phyloP scores from a whole-genome alignment of 1,140 invertebrate species.

The Drosophila cardini region DNA sequence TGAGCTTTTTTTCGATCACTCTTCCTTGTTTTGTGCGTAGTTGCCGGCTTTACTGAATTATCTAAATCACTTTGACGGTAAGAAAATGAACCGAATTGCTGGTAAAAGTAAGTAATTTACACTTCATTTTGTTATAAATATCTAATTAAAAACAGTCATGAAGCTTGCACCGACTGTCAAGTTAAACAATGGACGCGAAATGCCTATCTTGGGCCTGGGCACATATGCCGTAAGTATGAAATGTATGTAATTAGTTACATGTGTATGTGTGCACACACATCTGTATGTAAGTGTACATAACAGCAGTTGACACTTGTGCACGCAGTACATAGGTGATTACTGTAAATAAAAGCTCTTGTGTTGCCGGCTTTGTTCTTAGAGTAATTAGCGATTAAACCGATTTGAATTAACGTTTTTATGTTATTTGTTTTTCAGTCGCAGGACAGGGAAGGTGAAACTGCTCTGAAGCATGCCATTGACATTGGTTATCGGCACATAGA shows the following conservation, averaged over 20 bases:
- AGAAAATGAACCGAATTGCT: constrained; percentile 12
- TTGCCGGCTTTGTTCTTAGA: neutral
- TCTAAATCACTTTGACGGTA: constrained; percentile 6
- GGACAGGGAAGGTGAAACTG: constrained; percentile 88
- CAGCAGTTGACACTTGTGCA: neutral
- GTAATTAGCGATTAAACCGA: neutral
- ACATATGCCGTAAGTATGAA: constrained; percentile 87
- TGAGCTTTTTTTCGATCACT: neutral
- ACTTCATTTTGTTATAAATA: neutral
- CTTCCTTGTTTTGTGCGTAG: neutral
- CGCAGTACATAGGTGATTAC: neutral
- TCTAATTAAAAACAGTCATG: constrained; percentile 30
- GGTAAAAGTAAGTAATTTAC: constrained; percentile 3
- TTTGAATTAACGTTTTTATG: neutral
- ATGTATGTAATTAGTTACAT: neutral
- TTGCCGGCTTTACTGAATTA: neutral
- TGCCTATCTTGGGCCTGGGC: constrained; percentile 88
- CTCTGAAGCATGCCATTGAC: constrained; percentile 89
- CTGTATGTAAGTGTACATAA: neutral
- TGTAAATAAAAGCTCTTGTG: neutral
- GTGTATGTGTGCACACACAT: neutral
- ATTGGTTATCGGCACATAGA: constrained; percentile 93
- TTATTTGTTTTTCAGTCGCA: constrained; percentile 85
- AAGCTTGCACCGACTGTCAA: constrained; percentile 81
- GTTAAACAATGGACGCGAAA: constrained; percentile 86